Conservation (phyloP, 2,113 vertebrate genomes). For the Semnornis frantzii region DNA sequence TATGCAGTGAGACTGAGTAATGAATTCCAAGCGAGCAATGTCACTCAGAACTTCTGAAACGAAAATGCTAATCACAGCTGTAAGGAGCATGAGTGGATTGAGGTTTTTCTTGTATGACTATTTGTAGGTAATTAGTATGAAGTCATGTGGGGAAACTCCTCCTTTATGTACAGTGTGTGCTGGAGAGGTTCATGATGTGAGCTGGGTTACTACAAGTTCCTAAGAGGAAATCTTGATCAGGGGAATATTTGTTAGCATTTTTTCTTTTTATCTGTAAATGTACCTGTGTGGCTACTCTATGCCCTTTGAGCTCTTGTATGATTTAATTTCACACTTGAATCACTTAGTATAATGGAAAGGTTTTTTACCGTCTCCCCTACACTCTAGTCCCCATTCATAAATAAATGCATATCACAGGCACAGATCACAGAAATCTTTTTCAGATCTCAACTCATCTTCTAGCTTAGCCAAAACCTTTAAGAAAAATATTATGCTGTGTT, state of each 20-base stretch:
- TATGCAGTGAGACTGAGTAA: constrained; percentile 21
- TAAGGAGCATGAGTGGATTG: constrained; percentile 40
- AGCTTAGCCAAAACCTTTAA: neutral
- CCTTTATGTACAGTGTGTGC: neutral
- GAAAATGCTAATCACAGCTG: constrained; percentile 34
- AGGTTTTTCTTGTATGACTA: constrained; percentile 44
- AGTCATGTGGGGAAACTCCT: constrained; percentile 38
- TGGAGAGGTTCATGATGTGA: neutral
- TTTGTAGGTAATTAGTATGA: constrained; percentile 57
- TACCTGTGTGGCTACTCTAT: neutral
- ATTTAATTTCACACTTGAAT: constrained; percentile 24
- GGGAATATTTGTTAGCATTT: constrained; percentile 40
- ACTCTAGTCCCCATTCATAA: constrained; percentile 18
- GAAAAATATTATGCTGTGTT: neutral
- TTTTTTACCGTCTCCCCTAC: neutral
- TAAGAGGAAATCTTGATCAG: neutral
- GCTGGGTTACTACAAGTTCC: constrained; percentile 19
- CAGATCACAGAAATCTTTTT: neutral
- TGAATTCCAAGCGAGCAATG: neutral
- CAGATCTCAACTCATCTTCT: neutral
- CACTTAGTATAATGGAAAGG: neutral
- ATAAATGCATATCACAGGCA: constrained; percentile 15
- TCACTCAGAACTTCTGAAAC: neutral
- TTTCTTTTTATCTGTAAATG: constrained; percentile 19
- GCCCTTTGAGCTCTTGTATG: neutral